Base-by-base conservation (phyloP, 2,888 invertebrate genomes). In the Cephus runcator region DNA sequence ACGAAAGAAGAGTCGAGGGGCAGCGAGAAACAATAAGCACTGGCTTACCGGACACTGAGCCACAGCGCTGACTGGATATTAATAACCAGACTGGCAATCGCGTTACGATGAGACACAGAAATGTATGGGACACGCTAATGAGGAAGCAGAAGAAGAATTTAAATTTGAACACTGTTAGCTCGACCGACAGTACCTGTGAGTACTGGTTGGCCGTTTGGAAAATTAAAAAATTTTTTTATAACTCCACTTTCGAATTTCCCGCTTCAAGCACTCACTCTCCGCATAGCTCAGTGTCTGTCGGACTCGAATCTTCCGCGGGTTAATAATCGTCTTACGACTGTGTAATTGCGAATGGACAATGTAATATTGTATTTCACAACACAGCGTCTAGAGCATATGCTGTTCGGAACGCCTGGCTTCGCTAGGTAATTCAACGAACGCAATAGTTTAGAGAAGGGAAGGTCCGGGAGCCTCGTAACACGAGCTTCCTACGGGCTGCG, bases 61-160 rank as follows among this genome's bases (percentile, higher is more conserved):
- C 23, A 0, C 9, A 23, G 56, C 6, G 56, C 23, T 23, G 56
- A 56, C 23, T 23, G 56, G 15, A 9, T 56, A 56, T 56, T 23
- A 56, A 56, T 23, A 56, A 23, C 2, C 9, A 56, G 23, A 56
- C 23, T 56, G 56, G 23, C 56, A 56, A 23, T 23, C 1, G 23
- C 23, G 23, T 23, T 23, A 23, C 2, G 76, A 92, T 92, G 92
- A 91, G 90, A 75, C 92, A 91, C 81, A 89, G 89, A 76, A 90
- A 87, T 79, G 90, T 92, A 80, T 92, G 92, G 92, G 90, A 90
- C 78, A 90, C 91, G 23, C 89, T 92, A 80, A 86, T 91, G 78
- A 87, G 91, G 74, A 92, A 89, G 81, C 90, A 89, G 86, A 91
- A 88, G 81, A 89, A 82, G 34, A 68, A 34, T 23, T 73, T 69